Evolutionary conservation across 2,113 vertebrate genomes (phyloP).

Genomic region (Symphodus melops): DNA sequence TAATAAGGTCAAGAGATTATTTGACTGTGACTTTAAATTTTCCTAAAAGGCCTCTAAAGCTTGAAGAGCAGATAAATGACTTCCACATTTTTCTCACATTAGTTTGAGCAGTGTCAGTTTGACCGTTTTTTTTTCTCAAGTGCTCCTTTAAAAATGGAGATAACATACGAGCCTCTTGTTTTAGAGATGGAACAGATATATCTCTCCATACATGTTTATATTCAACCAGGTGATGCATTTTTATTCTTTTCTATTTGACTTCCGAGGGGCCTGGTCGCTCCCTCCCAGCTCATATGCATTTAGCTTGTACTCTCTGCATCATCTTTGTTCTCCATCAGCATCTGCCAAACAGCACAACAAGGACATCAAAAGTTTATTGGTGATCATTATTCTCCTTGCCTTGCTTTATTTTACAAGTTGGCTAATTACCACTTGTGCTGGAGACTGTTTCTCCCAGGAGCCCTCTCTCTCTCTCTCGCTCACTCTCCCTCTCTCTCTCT

Average conservation of each 20-base stretch:
- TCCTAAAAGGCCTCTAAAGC: neutral
- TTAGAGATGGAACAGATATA: neutral
- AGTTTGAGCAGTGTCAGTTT: neutral
- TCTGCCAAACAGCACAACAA: constrained; percentile 45
- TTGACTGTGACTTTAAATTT: neutral
- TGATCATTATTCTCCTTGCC: constrained; percentile 59
- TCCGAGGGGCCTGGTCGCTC: too few relatives aligned
- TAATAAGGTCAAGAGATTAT: neutral
- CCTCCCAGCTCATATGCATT: neutral
- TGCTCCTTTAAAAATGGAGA: neutral
- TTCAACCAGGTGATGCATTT: neutral
- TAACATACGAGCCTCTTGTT: neutral
- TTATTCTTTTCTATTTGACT: neutral
- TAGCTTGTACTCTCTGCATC: neutral
- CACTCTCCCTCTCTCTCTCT: neutral
- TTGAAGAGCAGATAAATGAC: neutral
- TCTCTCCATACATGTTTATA: neutral
- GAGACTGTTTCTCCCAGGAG: constrained; percentile 35
- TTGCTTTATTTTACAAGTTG: constrained; percentile 63
- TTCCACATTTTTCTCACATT: neutral
- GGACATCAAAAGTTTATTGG: constrained; percentile 64
- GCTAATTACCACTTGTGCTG: constrained; percentile 65
- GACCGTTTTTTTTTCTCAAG: constrained; percentile 1
- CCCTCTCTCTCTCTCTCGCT: constrained; percentile 1
- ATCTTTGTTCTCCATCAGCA: constrained; percentile 23